phyloP scores from a whole-genome alignment of 2,888 invertebrate species.

The Tipula confusa region DNA sequence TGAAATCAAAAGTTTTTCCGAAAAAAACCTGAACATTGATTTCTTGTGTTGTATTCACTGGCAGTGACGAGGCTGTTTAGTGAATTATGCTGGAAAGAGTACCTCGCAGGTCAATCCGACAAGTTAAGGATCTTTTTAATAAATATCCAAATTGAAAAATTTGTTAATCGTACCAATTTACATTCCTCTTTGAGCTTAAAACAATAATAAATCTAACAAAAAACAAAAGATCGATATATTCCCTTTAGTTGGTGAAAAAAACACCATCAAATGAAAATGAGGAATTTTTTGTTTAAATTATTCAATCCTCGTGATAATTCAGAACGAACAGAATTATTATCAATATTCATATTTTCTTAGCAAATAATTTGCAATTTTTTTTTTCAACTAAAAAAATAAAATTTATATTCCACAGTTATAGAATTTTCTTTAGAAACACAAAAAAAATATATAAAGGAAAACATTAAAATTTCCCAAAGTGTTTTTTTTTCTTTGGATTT shows the following conservation, averaged over 20 bases:
- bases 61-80: no score
- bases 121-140: no score
- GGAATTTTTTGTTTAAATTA: background rate
- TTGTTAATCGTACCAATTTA: background rate
- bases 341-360: constrained; percentile 25
- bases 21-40: no score
- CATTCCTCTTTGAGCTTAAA: background rate
- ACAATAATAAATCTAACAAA: background rate
- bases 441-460: background rate
- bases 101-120: no score
- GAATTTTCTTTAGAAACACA: background rate
- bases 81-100: no score
- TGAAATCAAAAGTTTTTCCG: no score
- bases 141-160: background rate
- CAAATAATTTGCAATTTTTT: background rate
- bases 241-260: background rate
- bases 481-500: no score
- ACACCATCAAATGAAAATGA: background rate
- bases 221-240: background rate
- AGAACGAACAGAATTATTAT: constrained; percentile 7
- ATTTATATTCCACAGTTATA: constrained; percentile 14
- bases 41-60: no score
- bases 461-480: background rate
- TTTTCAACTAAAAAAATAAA: background rate
- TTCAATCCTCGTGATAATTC: background rate